Percentiles rank a stretch among this genome's conserved stretches.
These are phyloP conservation scores for Hyperopisus bebe DNA, from an alignment of 2,113 vertebrate genomes.

Conservation along the genomic window DNA sequence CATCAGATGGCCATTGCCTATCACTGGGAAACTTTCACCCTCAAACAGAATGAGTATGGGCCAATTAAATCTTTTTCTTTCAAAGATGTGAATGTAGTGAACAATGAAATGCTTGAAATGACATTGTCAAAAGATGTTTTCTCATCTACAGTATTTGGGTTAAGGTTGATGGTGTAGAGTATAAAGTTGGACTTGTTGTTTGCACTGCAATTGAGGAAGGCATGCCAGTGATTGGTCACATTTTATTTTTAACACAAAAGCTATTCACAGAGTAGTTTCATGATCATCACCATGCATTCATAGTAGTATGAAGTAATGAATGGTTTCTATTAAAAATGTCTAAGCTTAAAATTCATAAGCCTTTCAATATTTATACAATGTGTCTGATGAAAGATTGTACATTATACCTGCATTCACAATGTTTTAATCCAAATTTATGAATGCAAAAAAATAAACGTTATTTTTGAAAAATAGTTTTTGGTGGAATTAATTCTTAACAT, in stretches of 20 bases:
- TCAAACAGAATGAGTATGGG: background rate
- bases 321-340: background rate
- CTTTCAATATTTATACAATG: background rate
- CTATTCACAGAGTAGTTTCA: background rate
- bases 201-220: background rate
- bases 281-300: background rate
- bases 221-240: background rate
- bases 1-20: no score
- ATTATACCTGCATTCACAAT: background rate
- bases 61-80: background rate
- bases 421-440: background rate
- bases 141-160: background rate
- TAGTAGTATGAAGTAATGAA: background rate
- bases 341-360: background rate
- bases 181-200: background rate
- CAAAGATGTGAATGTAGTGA: background rate
- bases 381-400: background rate
- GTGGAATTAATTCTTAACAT: background rate
- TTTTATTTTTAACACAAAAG: background rate
- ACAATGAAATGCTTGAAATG: background rate
- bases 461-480: background rate
- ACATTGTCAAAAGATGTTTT: background rate
- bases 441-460: background rate
- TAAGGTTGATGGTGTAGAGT: no score
- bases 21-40: no score